Evolutionary conservation across 2,113 vertebrate species (phyloP), one percentile per base, ranked within the genome.

Genomic region (Gracilinanus agilis): DNA sequence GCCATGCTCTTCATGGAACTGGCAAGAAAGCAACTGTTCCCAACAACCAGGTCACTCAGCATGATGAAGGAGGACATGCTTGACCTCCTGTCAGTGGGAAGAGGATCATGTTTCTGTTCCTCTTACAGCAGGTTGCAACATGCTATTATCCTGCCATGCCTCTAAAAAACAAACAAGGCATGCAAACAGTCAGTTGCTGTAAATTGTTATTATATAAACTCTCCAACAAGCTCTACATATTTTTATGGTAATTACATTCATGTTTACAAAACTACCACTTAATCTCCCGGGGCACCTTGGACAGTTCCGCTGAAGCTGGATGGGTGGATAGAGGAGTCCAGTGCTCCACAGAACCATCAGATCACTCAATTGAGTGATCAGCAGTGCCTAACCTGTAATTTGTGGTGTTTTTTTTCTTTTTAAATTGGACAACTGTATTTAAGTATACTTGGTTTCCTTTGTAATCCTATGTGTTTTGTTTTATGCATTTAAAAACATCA

Each of bases 101-200:
- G 54, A 96, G n/a, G 91, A 96, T 92, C 92, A 61, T 90, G 16
- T 95, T 95, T 91, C 95, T 54, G 27, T 67, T 11, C 0, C n/a
- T 90, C 89, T 95, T 67, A 40, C 53, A 92, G 49, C 19, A 16
- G 56, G 75, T 90, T 75, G 55, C 58, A 94, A 75, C 92, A 94
- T 58, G 95, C 88, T 97, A 95, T 94, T 90, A 92, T 27, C 54
- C 3, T 91, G 58, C 53, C 90, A 90, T 88, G 92, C 92, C 95
- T 96, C 88, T 91, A 55, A 56, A 92, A 96, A 95, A 61, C 92
- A 93, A 96, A 93, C 89, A 96, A 90, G 89, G 89, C 94, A 94
- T 90, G 89, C n/a, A 91, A 92, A 75, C 44, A 91, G 40, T 75
- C 55, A 34, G 88, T 96, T 92, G 53, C 29, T 54, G 83, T 29